Percentiles rank a stretch among this genome's conserved stretches.
These are phyloP conservation scores for Morone saxatilis DNA, from an alignment of 2,113 vertebrate genomes.

Conservation along the genomic window DNA sequence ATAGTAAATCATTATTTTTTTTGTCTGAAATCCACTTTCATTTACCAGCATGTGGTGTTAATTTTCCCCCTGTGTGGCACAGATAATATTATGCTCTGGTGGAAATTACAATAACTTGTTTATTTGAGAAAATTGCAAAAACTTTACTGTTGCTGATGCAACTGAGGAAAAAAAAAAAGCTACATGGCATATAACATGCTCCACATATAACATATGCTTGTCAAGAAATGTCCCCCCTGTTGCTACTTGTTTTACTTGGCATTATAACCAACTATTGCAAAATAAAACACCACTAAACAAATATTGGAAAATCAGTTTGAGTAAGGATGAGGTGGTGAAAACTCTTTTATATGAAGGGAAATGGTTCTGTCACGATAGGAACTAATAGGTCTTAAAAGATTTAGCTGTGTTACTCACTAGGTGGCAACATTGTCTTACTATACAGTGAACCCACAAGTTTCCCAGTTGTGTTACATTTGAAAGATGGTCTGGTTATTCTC, in stretches of 20 bases:
- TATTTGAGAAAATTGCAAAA: neutral
- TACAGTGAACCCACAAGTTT: neutral
- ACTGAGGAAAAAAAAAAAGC: neutral
- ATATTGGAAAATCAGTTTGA: neutral
- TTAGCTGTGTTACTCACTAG: constrained; percentile 66
- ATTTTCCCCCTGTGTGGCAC: too few relatives aligned
- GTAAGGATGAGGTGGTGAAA: neutral
- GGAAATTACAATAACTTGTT: neutral
- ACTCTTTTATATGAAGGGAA: neutral
- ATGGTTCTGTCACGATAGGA: neutral
- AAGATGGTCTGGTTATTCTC: neutral
- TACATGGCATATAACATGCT: neutral
- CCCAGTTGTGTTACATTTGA: neutral
- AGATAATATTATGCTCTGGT: neutral
- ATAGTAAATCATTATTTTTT: too few relatives aligned
- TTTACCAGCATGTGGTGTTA: too few relatives aligned
- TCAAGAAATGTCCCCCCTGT: neutral
- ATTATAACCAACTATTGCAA: neutral
- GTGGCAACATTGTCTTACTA: constrained; percentile 73
- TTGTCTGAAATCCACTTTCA: too few relatives aligned
- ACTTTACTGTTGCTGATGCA: neutral
- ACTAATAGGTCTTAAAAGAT: neutral
- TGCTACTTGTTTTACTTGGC: too few relatives aligned
- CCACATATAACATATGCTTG: neutral
- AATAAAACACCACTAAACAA: neutral